Evolutionary conservation across 2,797 vertebrate species (phyloP).

Genomic region (Heteromormyrus szaboi): DNA sequence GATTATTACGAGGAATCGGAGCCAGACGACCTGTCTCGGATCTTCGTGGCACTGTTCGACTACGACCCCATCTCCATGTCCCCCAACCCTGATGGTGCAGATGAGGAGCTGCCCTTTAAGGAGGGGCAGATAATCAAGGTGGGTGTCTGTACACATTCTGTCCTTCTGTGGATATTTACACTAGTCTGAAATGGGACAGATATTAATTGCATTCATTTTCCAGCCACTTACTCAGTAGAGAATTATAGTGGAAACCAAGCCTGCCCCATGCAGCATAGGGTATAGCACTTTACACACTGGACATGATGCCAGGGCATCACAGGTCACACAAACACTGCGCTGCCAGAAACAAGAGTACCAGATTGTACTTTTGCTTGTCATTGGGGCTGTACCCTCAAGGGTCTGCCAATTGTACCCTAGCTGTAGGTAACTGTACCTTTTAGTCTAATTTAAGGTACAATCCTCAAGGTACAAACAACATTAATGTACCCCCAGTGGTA

Average conservation of each 20-base stretch:
- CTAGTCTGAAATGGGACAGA: background rate
- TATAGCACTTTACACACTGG: background rate
- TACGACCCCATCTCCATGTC: conserved; percentile 96
- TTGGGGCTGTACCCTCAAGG: background rate
- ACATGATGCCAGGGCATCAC: background rate
- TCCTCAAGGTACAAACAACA: too few relatives aligned
- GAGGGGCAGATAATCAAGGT: conserved; percentile 98
- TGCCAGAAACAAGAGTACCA: background rate
- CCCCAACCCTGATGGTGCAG: conserved; percentile 89
- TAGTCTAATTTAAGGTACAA: too few relatives aligned
- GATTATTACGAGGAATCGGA: conserved; percentile 86
- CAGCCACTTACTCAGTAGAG: background rate
- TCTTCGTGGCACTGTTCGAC: conserved; percentile 96
- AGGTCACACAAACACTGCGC: background rate
- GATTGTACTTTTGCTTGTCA: background rate
- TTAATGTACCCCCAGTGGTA: too few relatives aligned
- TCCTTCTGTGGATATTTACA: background rate
- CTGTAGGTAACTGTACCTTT: too few relatives aligned
- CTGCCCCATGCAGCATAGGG: background rate
- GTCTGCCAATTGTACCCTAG: background rate
- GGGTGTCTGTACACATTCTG: background rate
- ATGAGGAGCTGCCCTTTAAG: conserved; percentile 94
- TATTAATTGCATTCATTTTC: background rate
- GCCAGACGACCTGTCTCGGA: conserved; percentile 73
- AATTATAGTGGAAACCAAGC: background rate